Evolutionary conservation across 2,888 invertebrate species (phyloP).

Genomic region (Trilocha varians): DNA sequence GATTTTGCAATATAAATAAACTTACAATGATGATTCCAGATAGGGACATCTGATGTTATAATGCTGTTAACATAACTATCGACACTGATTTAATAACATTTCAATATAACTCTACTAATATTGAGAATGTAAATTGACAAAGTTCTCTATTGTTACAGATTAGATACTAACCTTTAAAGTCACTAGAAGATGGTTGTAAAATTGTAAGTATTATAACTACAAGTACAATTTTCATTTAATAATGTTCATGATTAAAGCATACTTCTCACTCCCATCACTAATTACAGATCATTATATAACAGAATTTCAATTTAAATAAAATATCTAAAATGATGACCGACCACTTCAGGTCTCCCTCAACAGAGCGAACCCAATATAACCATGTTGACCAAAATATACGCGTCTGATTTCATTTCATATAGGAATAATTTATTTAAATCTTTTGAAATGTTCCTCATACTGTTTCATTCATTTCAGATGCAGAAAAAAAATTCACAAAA

Average conservation of each 20-base stretch:
- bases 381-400: slow-evolving; percentile 22
- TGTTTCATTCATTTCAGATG: too few species aligned
- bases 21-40: slow-evolving; percentile 48
- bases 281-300: too few species aligned
- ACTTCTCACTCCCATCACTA: too few species aligned
- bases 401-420: slow-evolving; percentile 18
- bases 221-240: too few species aligned
- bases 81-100: slow-evolving; percentile 25
- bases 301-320: background rate
- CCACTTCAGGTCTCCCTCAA: slow-evolving; percentile 65
- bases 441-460: background rate
- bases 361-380: slow-evolving; percentile 57
- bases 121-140: background rate
- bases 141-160: background rate
- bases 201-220: too few species aligned
- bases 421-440: background rate
- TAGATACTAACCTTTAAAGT: too few species aligned
- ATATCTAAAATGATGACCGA: slow-evolving; percentile 42
- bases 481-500: too few species aligned
- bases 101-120: background rate
- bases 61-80: slow-evolving; percentile 55
- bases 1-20: too few species aligned
- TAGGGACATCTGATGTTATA: slow-evolving; percentile 59
- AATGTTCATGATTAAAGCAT: too few species aligned
- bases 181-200: too few species aligned